phyloP scores from a whole-genome alignment of 2,113 vertebrate species.

The Amazona guildingii region DNA sequence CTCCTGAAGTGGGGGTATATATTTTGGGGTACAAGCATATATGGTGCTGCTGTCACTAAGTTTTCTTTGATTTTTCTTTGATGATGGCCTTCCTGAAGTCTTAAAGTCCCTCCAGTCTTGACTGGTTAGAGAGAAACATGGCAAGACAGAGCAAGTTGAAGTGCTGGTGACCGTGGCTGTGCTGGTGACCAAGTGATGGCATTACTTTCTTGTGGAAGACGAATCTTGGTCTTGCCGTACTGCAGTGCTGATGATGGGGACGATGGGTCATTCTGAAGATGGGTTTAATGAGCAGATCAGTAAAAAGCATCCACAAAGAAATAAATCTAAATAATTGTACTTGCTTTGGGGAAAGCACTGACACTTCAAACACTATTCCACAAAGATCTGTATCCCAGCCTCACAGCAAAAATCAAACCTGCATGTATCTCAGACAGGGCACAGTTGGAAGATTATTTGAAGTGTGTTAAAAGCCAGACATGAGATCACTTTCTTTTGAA shows the following conservation, averaged over 20 bases:
- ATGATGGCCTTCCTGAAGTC: not conserved
- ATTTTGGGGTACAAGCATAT: not conserved
- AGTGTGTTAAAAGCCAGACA: not conserved
- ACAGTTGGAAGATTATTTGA: not conserved
- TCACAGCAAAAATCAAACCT: not conserved
- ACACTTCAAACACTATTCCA: not conserved
- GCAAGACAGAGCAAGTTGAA: not conserved
- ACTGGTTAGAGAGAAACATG: not conserved
- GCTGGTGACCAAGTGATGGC: not conserved
- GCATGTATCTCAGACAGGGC: not conserved
- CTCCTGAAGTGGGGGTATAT: not conserved
- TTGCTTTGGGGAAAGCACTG: not conserved
- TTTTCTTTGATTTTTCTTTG: not conserved
- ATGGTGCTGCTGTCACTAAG: not conserved
- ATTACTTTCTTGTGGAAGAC: not conserved
- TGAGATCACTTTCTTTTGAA: not conserved
- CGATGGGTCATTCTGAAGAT: not conserved
- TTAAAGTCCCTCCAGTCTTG: not conserved
- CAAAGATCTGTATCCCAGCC: not conserved
- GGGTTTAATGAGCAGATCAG: not conserved
- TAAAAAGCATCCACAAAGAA: not conserved
- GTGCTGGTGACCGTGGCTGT: not conserved
- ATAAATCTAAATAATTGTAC: not conserved
- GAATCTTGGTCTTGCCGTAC: accelerated
- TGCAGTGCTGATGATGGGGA: not conserved